phyloP scores from a whole-genome alignment of 1,140 invertebrate genomes.

The Aphelinus atriplicis region DNA sequence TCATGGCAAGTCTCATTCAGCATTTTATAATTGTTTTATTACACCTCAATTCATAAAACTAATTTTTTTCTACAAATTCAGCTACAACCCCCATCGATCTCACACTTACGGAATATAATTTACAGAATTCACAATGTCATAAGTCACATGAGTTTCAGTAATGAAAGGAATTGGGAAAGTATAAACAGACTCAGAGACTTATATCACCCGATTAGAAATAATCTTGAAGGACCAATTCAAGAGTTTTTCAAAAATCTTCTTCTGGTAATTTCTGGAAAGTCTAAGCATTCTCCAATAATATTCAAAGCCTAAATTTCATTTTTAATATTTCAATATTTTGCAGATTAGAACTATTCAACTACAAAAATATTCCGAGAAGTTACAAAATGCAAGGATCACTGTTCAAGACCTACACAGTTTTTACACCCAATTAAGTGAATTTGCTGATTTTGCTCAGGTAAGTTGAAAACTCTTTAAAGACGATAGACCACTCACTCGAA shows the following conservation, averaged over 20 bases:
- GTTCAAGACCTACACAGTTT: conserved; percentile 6
- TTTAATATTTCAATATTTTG: background rate
- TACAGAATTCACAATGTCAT: background rate
- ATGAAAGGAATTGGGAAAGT: background rate
- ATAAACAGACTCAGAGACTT: background rate
- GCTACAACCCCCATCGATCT: conserved; percentile 5
- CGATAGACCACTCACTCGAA: background rate
- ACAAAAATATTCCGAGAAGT: background rate
- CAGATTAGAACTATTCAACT: background rate
- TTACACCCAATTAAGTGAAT: conserved; percentile 12
- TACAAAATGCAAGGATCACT: background rate
- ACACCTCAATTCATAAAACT: no score
- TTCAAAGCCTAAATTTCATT: no score
- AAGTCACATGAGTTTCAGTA: background rate
- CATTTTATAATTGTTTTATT: no score
- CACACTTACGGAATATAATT: background rate
- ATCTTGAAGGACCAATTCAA: background rate
- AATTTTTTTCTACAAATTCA: background rate
- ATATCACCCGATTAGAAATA: background rate
- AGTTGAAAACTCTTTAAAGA: background rate
- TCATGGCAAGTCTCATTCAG: background rate
- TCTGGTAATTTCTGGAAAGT: background rate
- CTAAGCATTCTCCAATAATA: background rate
- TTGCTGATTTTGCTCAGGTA: background rate
- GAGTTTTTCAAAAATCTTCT: background rate